phyloP scores from a whole-genome alignment of 2,888 invertebrate genomes.

The Tachystola acroxantha region DNA sequence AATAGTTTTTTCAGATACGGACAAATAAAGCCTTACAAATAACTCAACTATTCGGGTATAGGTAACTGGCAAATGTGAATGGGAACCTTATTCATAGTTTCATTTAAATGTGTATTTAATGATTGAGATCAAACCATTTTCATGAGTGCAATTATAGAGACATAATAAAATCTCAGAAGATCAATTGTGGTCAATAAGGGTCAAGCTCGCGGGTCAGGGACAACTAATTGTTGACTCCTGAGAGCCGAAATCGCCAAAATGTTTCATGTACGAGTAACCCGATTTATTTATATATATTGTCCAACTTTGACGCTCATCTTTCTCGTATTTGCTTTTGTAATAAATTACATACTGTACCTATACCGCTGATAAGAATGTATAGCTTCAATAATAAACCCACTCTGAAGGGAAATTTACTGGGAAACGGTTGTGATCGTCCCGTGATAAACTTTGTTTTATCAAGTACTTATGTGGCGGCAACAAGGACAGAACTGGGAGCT shows the following conservation, averaged over 20 bases:
- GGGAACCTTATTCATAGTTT: too few species aligned
- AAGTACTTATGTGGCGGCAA: slow-evolving; percentile 9
- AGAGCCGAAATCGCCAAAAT: slow-evolving; percentile 33
- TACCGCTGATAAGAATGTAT: slow-evolving; percentile 43
- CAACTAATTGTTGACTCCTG: slow-evolving; percentile 50
- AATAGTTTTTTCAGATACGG: too few species aligned
- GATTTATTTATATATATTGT: slow-evolving; percentile 4
- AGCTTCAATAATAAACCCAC: slow-evolving; percentile 49
- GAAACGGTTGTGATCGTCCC: slow-evolving; percentile 23
- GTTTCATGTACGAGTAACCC: slow-evolving; percentile 1
- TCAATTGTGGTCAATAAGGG: slow-evolving; percentile 68
- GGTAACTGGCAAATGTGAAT: too few species aligned
- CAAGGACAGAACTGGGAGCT: background rate
- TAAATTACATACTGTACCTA: slow-evolving; percentile 32
- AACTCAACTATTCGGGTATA: too few species aligned
- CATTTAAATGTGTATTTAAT: too few species aligned
- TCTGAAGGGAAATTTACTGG: slow-evolving; percentile 50
- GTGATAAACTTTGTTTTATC: slow-evolving; percentile 11
- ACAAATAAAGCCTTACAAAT: too few species aligned
- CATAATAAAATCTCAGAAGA: slow-evolving; percentile 50
- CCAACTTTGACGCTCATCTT: slow-evolving; percentile 18
- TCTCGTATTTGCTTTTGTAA: slow-evolving; percentile 28
- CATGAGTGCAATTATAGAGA: slow-evolving; percentile 10
- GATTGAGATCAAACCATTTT: background rate
- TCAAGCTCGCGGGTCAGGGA: slow-evolving; percentile 61